Evolutionary conservation across 2,113 vertebrate species (phyloP), one percentile per base, ranked within the genome.

Genomic region (Butastur rufipennis): DNA sequence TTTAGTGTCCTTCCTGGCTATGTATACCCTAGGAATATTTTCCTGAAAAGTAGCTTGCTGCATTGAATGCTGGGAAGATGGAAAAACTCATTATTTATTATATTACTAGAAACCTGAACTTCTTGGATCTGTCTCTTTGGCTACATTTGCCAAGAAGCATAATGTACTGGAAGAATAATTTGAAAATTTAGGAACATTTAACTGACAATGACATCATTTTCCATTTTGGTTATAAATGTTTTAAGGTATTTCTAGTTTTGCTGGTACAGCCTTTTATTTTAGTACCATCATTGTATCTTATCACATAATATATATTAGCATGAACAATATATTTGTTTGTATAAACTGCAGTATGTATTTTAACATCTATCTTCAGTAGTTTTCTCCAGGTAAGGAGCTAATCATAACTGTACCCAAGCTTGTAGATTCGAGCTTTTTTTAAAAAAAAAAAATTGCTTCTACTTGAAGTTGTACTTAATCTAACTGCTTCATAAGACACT

Each of bases 171-270:
- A 81, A 96, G 80, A 93, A 48, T 58, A 94, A 92, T 80, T 94
- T 96, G 52, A 94, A 94, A 88, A 74, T 87, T 88, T 93, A 87
- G 61, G 50, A 88, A 66, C 25, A 20, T 86, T 93, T 85, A 85
- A 73, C 66, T 23, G 9, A 61, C 29, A 81, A 65, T 66, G 14
- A 73, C 34, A 68, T 92, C 5, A 50, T 86, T 95, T 95, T 88
- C 88, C 45, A 68, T 61, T 68, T 80, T 42, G 25, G 27, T 80
- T 88, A 48, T 73, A 65, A 70, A 77, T 23, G 10, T 25, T 86
- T 80, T 27, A 65, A 80, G 53, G 47, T 75, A 75, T 86, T 86
- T 72, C 62, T 68, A 68, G 8, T 34, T 58, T 90, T 90, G 13
- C 11, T 67, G 12, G n/a, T 55, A 50, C 6, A 81, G 26, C 16